phyloP scores from a whole-genome alignment of 2,888 invertebrate species.

The Dilophus febrilis region DNA sequence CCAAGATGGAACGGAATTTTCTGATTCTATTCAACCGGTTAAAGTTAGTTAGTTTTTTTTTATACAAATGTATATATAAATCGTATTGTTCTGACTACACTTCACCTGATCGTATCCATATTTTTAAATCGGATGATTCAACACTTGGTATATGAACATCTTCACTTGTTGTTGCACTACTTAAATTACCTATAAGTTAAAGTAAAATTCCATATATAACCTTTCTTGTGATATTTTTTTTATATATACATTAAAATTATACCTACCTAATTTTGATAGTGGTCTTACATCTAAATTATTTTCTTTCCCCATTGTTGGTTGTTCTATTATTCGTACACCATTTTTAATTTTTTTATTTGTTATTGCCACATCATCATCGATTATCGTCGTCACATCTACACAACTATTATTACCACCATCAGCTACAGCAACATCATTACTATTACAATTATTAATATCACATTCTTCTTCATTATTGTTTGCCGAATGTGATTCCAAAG shows the following conservation, averaged over 20 bases:
- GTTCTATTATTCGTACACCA: too few species aligned
- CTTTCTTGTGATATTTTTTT: not conserved
- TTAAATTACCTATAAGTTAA: slow-evolving; percentile 13
- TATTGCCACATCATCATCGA: too few species aligned
- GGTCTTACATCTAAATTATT: too few species aligned
- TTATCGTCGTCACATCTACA: too few species aligned
- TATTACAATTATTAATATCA: not conserved
- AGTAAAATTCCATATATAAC: not conserved
- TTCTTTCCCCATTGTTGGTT: too few species aligned
- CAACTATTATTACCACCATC: not conserved
- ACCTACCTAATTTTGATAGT: not conserved
- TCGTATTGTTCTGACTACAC: too few species aligned
- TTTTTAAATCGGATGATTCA: slow-evolving; percentile 34
- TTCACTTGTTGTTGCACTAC: slow-evolving; percentile 39
- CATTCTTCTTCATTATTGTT: slow-evolving; percentile 4
- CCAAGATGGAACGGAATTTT: slow-evolving; percentile 44
- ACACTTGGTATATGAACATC: slow-evolving; percentile 38
- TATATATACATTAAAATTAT: not conserved
- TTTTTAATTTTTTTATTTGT: too few species aligned
- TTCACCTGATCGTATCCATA: slow-evolving; percentile 25
- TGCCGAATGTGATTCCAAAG: slow-evolving; percentile 22
- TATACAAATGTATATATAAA: not conserved
- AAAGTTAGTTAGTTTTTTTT: too few species aligned
- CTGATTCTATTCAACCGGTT: slow-evolving; percentile 40
- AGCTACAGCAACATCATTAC: slow-evolving; percentile 12